Conservation (phyloP, 2,888 invertebrate genomes). For the Idaea biselata region DNA sequence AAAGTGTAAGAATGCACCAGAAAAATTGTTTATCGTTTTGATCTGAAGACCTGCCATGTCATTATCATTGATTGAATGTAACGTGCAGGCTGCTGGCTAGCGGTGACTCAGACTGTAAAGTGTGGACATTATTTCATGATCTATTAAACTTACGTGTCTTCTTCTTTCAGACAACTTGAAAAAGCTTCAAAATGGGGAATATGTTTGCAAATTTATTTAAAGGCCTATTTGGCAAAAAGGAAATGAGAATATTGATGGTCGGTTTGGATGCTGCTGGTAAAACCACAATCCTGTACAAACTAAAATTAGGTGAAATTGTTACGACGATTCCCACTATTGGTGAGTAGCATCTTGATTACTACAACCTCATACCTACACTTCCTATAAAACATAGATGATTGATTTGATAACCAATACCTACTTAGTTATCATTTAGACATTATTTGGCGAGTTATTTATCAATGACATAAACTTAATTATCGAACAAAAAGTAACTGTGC, state of each 20-base stretch:
- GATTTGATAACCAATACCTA: background rate
- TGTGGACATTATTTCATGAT: slow-evolving; percentile 41
- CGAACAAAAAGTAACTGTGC: background rate
- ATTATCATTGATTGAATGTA: slow-evolving; percentile 76
- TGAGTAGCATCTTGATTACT: slow-evolving; percentile 70
- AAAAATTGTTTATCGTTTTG: slow-evolving; percentile 40
- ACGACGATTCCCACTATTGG: slow-evolving; percentile 99
- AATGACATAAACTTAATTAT: background rate
- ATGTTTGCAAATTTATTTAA: slow-evolving; percentile 98
- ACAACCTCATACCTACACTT: background rate
- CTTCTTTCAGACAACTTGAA: slow-evolving; percentile 73
- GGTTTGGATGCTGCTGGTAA: slow-evolving; percentile 99
- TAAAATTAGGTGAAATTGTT: slow-evolving; percentile 99
- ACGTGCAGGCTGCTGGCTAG: slow-evolving; percentile 57
- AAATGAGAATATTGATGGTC: slow-evolving; percentile 99
- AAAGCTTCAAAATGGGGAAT: slow-evolving; percentile 94
- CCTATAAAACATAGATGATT: background rate
- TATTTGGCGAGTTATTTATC: background rate
- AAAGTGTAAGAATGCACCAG: background rate
- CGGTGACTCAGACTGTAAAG: slow-evolving; percentile 69
- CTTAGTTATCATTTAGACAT: background rate
- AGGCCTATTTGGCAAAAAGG: slow-evolving; percentile 99
- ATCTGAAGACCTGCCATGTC: slow-evolving; percentile 73
- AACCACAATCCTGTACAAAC: slow-evolving; percentile 99
- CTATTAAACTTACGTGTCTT: slow-evolving; percentile 25